phyloP scores from a whole-genome alignment of 2,797 vertebrate species.

The Propithecus deckenii region DNA sequence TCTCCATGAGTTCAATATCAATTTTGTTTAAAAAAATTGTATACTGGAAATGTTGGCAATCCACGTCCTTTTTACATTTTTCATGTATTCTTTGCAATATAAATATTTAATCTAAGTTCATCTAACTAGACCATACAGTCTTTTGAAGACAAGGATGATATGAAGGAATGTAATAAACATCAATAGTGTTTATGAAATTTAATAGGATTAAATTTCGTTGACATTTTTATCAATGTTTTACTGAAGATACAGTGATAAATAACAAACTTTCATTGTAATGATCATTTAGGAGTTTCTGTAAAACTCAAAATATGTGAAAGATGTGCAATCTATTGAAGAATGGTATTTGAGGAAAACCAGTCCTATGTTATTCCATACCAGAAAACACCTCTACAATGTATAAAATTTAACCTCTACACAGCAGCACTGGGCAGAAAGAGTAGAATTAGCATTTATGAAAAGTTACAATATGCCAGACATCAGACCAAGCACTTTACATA shows the following conservation, averaged over 20 bases:
- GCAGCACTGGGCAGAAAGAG: neutral
- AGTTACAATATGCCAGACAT: neutral
- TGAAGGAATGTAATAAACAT: neutral
- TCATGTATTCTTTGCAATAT: neutral
- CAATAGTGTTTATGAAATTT: neutral
- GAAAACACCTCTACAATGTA: neutral
- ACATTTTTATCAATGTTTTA: constrained; percentile 15
- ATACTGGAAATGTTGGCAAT: neutral
- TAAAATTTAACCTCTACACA: neutral
- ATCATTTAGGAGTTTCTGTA: neutral
- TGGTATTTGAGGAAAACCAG: neutral
- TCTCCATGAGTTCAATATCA: neutral
- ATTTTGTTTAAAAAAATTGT: neutral
- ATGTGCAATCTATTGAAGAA: neutral
- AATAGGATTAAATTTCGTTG: neutral
- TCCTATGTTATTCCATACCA: neutral
- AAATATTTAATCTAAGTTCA: neutral
- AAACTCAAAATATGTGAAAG: neutral
- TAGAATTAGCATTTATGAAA: neutral
- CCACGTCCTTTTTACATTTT: neutral
- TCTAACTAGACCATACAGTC: neutral
- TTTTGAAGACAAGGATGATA: neutral
- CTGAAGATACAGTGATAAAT: neutral
- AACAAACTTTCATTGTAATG: neutral
- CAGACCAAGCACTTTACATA: neutral